phyloP scores from a whole-genome alignment of 2,797 vertebrate species.

The Thripadectes ignobilis region DNA sequence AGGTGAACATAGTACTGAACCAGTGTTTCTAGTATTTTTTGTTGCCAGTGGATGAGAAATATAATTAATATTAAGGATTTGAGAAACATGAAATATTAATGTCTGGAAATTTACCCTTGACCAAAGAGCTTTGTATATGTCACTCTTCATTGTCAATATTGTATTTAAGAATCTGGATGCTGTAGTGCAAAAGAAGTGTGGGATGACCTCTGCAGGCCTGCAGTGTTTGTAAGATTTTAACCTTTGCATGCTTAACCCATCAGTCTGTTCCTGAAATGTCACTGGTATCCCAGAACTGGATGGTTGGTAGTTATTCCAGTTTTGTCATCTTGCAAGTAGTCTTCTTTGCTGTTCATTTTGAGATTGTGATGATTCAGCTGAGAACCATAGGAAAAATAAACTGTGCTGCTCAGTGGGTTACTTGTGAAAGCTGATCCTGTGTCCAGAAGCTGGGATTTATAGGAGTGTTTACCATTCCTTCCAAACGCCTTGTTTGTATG shows the following conservation, averaged over 20 bases:
- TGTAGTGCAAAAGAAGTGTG: neutral
- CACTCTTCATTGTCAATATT: neutral
- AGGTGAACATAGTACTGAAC: neutral
- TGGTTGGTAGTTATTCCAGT: neutral
- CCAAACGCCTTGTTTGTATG: neutral
- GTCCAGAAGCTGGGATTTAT: neutral
- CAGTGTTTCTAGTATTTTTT: neutral
- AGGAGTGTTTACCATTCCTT: neutral
- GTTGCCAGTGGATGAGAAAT: neutral
- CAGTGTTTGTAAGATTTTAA: neutral
- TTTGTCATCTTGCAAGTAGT: neutral
- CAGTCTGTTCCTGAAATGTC: neutral
- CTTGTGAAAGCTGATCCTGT: neutral
- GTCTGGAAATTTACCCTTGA: neutral
- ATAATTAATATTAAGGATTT: neutral
- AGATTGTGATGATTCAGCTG: neutral
- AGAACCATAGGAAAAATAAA: neutral
- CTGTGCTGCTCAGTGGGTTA: neutral
- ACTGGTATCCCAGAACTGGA: neutral
- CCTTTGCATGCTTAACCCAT: neutral
- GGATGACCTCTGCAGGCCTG: neutral
- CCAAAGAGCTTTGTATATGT: neutral
- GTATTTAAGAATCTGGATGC: neutral
- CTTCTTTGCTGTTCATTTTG: neutral
- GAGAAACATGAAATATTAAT: neutral